phyloP scores from a whole-genome alignment of 2,888 invertebrate genomes.

The Spicauda simplicius region DNA sequence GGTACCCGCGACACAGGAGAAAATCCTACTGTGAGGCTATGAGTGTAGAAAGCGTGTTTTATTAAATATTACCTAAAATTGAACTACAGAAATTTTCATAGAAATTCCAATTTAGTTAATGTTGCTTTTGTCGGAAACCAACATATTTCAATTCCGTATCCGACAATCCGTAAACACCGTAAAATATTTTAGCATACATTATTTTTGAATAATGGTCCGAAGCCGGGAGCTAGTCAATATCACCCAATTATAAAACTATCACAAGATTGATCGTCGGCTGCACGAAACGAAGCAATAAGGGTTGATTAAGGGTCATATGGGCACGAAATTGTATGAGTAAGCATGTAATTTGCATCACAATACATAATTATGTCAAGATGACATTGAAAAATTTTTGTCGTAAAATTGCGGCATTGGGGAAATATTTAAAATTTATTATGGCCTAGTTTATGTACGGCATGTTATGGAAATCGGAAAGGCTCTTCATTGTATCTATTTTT shows the following conservation, averaged over 20 bases:
- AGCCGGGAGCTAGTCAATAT: not conserved
- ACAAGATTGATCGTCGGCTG: conserved; percentile 29
- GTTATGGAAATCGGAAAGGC: not conserved
- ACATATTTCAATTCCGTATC: too few species aligned
- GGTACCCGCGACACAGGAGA: too few species aligned
- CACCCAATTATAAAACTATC: conserved; percentile 29
- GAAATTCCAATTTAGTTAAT: too few species aligned
- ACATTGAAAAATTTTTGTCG: conserved; percentile 22
- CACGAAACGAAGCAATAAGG: conserved; percentile 29
- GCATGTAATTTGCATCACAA: conserved; percentile 26
- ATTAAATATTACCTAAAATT: too few species aligned
- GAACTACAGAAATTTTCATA: too few species aligned
- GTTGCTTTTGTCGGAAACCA: too few species aligned
- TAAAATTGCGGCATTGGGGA: not conserved
- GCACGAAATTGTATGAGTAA: conserved; percentile 21
- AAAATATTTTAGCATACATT: not conserved
- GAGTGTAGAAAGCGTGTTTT: too few species aligned
- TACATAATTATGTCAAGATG: conserved; percentile 28
- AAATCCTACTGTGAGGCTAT: too few species aligned
- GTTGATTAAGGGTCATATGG: conserved; percentile 6
- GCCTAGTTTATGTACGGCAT: not conserved
- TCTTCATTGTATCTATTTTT: not conserved
- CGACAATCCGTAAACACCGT: too few species aligned
- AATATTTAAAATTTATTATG: conserved; percentile 11
- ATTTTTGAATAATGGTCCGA: conserved; percentile 17